Base-by-base conservation (phyloP, 2,113 vertebrate species). In the Syngnathoides biaculeatus region DNA sequence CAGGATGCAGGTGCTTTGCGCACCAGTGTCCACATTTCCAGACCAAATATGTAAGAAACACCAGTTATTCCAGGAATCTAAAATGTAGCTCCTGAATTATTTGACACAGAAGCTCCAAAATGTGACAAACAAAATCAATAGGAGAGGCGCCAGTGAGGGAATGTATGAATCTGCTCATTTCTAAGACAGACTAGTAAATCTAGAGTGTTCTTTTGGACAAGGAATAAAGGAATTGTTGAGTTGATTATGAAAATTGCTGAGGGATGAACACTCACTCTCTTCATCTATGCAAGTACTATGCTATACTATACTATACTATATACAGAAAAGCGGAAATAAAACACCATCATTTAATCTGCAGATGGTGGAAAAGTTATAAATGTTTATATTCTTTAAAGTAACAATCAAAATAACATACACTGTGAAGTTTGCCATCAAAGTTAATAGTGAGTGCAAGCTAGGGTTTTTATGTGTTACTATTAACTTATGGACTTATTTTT, bases 61-160 rank as follows among this genome's bases (percentile, higher is more conserved):
- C n/a, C 67, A 79, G 67, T 71, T 71, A 86, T 88, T 81, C 72
- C 50, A 72, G 77, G 81, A 86, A 88, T 88, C 80, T 40, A 1
- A 78, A 63, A 69, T 61, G 63, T 59, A 61, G 77, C 68, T 79
- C 47, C 26, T 62, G 59, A 77, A 76, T 79, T 69, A 78, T 83
- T 80, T 80, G 65, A 75, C 78, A 76, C 58, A 48, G 77, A 75
- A 81, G 80, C 68, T 77, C 72, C 71, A 75, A 79, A 89, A 77
- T n/a, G 11, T 84, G 80, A 86, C 20, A 12, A 24, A 15, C 30
- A 52, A 80, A 81, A 74, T 52, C 2, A 3, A 56, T n/a, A 39
- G 59, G 39, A 63, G 42, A 60, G 60, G 22, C 68, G 55, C 27
- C 61, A 24, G 39, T 60, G 17, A 50, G 52, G 19, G 62, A 57